Percentiles rank a stretch among this genome's conserved stretches.
phyloP scores from a whole-genome alignment of 2,888 invertebrate species.

The Ferdinandea cuprea region DNA sequence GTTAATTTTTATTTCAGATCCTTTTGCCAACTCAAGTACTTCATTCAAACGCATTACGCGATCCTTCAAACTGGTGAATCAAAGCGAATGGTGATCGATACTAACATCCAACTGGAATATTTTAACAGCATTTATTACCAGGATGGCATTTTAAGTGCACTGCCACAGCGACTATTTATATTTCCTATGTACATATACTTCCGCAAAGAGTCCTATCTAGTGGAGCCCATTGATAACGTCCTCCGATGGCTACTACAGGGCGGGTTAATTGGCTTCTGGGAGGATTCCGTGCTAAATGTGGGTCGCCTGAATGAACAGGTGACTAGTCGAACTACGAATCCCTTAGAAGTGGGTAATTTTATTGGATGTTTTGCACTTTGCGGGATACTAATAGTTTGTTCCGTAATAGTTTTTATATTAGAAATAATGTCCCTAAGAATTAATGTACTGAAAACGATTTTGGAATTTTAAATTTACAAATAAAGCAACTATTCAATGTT shows the following conservation, averaged over 20 bases:
- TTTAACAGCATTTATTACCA: conserved; percentile 45
- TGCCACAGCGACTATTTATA: conserved; percentile 50
- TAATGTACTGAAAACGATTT: conserved; percentile 3
- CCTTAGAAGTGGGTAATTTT: conserved; percentile 34
- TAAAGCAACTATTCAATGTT: too few relatives aligned
- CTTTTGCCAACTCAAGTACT: conserved; percentile 1
- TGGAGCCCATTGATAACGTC: conserved; percentile 36
- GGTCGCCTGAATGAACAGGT: conserved; percentile 18
- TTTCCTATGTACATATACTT: conserved; percentile 55
- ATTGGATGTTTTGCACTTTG: conserved; percentile 50
- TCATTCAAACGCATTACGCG: conserved; percentile 31
- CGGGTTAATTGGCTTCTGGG: conserved; percentile 37
- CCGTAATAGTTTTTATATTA: conserved; percentile 19
- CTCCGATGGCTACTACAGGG: conserved; percentile 22
- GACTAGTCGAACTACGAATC: too few relatives aligned
- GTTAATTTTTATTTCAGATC: conserved; percentile 24
- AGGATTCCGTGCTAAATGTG: conserved; percentile 27
- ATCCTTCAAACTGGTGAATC: conserved; percentile 23
- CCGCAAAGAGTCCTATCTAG: conserved; percentile 42
- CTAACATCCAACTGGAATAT: conserved; percentile 52
- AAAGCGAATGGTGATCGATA: conserved; percentile 57
- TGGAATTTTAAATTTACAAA: background rate
- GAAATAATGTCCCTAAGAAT: conserved; percentile 24
- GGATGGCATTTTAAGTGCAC: conserved; percentile 26
- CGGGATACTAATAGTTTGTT: conserved; percentile 28